These are phyloP conservation scores for Guaruba guarouba DNA, from an alignment of 2,113 vertebrate genomes.

Conservation along the genomic window DNA sequence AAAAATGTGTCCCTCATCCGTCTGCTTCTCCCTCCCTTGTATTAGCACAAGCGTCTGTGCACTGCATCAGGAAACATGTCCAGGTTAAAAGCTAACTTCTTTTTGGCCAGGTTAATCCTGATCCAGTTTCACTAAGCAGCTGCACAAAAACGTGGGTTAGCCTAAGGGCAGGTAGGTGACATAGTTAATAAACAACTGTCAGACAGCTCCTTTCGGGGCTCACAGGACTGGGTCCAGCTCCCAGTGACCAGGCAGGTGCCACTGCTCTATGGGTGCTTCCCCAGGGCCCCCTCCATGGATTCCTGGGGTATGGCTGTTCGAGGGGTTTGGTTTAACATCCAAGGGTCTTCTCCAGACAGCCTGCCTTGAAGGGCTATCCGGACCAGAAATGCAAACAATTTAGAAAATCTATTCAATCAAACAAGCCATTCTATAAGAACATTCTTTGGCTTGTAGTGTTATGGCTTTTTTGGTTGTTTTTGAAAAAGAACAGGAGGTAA, in stretches of 20 bases:
- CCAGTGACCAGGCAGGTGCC: background rate
- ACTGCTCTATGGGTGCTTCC: fast-evolving
- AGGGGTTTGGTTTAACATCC: fast-evolving
- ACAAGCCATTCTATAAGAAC: background rate
- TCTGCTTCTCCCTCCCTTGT: background rate
- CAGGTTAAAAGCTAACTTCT: conserved; percentile 38
- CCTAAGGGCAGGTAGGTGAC: background rate
- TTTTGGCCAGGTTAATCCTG: background rate
- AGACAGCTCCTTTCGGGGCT: fast-evolving
- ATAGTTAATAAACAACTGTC: background rate
- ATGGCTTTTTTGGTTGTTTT: background rate
- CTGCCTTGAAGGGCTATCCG: background rate
- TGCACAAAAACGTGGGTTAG: background rate
- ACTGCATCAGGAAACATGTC: background rate
- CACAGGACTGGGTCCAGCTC: fast-evolving
- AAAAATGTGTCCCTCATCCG: background rate
- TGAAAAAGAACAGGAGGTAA: background rate
- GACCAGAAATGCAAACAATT: background rate
- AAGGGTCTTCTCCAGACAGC: background rate
- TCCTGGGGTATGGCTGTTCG: fast-evolving
- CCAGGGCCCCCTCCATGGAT: fast-evolving
- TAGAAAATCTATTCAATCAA: background rate
- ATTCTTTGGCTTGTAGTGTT: no score
- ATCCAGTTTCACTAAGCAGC: background rate
- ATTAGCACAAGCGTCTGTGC: background rate